Conservation (phyloP, 2,888 invertebrate genomes). For the Aleiodes testaceus region DNA sequence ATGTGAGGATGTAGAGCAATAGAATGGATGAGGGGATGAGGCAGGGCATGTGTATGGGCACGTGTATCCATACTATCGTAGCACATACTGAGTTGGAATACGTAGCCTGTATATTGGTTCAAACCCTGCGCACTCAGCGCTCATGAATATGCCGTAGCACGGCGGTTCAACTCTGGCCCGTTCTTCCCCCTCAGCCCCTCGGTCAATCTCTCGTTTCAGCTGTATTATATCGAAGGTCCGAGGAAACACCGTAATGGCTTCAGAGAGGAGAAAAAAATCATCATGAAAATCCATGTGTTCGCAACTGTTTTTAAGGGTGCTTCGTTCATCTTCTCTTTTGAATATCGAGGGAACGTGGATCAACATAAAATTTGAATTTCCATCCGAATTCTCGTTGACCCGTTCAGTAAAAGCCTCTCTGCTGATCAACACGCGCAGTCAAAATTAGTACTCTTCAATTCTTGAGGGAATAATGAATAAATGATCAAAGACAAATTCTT, state of each 20-base stretch:
- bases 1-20: constrained; percentile 8
- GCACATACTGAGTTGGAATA: constrained; percentile 47
- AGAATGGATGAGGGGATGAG: constrained; percentile 10
- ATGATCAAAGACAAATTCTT: too few species aligned
- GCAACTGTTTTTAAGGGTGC: too few species aligned
- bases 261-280: constrained; percentile 15
- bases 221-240: constrained; percentile 57
- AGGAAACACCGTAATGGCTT: constrained; percentile 3
- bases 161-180: constrained; percentile 60
- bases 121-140: constrained; percentile 68
- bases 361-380: too few species aligned
- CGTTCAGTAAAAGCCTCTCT: too few species aligned
- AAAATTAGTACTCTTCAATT: too few species aligned
- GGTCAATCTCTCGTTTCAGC: constrained; percentile 62
- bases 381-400: too few species aligned
- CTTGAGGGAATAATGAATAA: too few species aligned
- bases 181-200: constrained; percentile 54
- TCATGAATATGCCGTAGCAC: constrained; percentile 69
- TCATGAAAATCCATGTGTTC: background rate
- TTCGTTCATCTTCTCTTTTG: too few species aligned
- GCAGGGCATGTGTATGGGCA: constrained; percentile 36
- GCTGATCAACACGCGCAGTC: too few species aligned
- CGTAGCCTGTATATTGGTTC: constrained; percentile 63
- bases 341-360: too few species aligned
- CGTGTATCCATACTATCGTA: constrained; percentile 39